Evolutionary conservation across 2,113 vertebrate species (phyloP), one percentile per base, ranked within the genome.

Genomic region (Rhodinocichla rosea): DNA sequence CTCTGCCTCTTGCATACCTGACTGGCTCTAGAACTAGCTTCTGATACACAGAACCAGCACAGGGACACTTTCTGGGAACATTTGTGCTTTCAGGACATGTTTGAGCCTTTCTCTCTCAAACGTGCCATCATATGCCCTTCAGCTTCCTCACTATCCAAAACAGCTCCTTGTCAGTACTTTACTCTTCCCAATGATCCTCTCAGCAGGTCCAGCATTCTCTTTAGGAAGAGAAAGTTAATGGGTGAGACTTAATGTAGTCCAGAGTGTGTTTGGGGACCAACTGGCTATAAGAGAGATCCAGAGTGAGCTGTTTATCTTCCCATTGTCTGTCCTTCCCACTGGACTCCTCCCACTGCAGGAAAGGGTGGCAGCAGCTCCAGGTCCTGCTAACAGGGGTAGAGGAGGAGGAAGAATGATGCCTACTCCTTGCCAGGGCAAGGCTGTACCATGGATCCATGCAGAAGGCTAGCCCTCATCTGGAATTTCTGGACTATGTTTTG

Each of bases 41-140:
- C 28, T 53, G 52, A 18, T 11, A 23, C 15, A 14, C 8, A 35
- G 16, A 56, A 22, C 12, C 19, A 64, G 49, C 37, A 70, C 35
- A 56, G 30, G 20, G 16, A 55, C 8, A 7, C 28, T 76, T 3
- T 1, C n/a, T 2, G 2, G 37, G 22, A 81, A 14, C 55, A 40
- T 21, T 33, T 59, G 13, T 49, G 37, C 28, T 14, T 53, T 81
- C 33, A 44, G 52, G 57, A 42, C 9, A 4, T 15, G 10, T 32
- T 75, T 28, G 22, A 70, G 17, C 27, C 16, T 78, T 92, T 75
- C 15, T 57, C 28, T 87, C 22, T 28, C 21, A 60, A n/a, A 47
- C 4, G 3, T 32, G 19, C 20, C 12, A 21, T 13, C 2, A 1
- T 15, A 24, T 37, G 15, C 9, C 23, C 18, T 65, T 68, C 1